A percentile compares a stretch with the other conserved stretches of the same genome.
Evolutionary conservation across 2,797 vertebrate species (phyloP).

Genomic region (Crocodylus rhombifer): DNA sequence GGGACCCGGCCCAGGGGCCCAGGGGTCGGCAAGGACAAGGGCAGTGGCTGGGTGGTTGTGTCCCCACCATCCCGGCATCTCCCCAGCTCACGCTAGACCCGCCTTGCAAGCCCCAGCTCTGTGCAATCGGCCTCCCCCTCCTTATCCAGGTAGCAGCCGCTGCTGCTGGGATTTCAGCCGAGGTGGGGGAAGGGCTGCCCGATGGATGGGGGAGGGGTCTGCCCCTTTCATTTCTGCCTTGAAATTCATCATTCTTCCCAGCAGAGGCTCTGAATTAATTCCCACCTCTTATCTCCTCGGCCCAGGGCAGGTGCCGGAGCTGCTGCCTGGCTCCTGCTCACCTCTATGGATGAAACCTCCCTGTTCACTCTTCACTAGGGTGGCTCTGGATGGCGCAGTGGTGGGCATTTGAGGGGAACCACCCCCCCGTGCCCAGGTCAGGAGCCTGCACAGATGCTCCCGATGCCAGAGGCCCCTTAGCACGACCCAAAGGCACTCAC

Average conservation of each 20-base stretch:
- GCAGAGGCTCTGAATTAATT: constrained; percentile 5
- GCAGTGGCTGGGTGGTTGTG: too few species aligned
- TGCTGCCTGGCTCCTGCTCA: constrained; percentile 6
- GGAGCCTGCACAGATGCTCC: fast-evolving
- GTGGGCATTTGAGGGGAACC: too few species aligned
- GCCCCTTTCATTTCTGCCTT: not conserved
- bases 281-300: constrained; percentile 35
- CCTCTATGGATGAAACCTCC: not conserved
- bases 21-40: not conserved
- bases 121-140: not conserved
- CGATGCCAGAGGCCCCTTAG: too few species aligned
- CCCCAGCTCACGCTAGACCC: not conserved
- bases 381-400: not conserved
- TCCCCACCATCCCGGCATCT: not conserved
- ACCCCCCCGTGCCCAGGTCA: not conserved
- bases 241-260: not conserved
- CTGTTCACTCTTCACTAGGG: not conserved
- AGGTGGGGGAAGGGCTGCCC: constrained; percentile 19
- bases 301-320: constrained; percentile 42
- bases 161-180: not conserved
- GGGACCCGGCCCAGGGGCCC: too few species aligned
- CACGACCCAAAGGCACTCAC: too few species aligned
- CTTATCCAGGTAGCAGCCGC: not conserved
- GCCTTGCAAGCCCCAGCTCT: not conserved
- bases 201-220: fast-evolving